Evolutionary conservation across 2,113 vertebrate species (phyloP).

Genomic region (Hippoglossus stenolepis): DNA sequence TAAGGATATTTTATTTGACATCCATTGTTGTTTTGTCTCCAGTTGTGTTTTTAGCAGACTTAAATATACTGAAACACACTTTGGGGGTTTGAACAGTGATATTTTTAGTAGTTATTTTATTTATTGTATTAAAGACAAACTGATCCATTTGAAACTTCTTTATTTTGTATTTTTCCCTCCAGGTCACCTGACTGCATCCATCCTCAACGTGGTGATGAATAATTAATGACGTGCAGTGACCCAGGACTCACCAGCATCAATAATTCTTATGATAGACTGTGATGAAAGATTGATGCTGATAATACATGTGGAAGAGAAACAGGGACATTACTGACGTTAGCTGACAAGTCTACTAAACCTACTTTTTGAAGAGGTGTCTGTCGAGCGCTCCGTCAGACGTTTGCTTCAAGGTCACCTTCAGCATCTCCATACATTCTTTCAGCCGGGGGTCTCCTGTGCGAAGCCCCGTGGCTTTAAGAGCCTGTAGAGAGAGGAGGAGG

Average conservation of each 20-base stretch:
- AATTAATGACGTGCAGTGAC: conserved; percentile 24
- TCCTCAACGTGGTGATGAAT: conserved; percentile 19
- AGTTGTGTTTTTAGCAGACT: too few relatives aligned
- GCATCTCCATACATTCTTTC: conserved; percentile 99
- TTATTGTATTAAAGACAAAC: neutral
- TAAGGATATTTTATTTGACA: neutral
- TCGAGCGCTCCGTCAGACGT: conserved; percentile 96
- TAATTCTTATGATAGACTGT: neutral
- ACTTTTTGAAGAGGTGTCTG: conserved; percentile 99
- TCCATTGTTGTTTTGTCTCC: neutral
- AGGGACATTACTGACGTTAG: neutral
- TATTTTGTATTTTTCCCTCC: neutral
- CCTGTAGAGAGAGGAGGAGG: conserved; percentile 77
- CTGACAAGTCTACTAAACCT: conserved; percentile 42
- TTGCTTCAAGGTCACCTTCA: conserved; percentile 94
- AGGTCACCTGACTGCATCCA: neutral
- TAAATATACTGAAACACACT: too few relatives aligned
- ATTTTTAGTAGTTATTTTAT: too few relatives aligned
- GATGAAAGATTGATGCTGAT: conserved; percentile 35
- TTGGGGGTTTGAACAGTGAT: too few relatives aligned
- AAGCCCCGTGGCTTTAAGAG: conserved; percentile 96
- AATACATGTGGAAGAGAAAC: neutral
- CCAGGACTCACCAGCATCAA: conserved; percentile 29
- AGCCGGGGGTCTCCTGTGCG: conserved; percentile 96
- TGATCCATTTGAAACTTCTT: neutral